These are phyloP conservation scores for Meda fulgida DNA, from an alignment of 2,797 vertebrate species.

Conservation along the genomic window DNA sequence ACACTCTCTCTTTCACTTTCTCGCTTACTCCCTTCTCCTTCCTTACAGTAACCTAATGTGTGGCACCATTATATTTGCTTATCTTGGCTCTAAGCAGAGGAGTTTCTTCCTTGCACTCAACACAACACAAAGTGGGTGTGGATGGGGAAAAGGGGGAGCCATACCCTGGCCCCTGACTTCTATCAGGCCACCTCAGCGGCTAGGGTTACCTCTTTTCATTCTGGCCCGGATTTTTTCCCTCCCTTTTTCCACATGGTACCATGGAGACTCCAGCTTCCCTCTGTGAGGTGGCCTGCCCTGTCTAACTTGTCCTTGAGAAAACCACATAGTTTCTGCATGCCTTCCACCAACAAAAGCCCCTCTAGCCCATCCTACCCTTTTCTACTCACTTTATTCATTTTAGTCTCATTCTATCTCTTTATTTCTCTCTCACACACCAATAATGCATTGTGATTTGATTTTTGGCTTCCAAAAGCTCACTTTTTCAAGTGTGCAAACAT, in stretches of 20 bases:
- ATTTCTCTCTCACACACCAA: slow-evolving; percentile 13
- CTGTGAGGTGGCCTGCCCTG: slow-evolving; percentile 53
- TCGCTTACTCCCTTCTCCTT: slow-evolving; percentile 41
- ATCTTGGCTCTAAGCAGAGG: slow-evolving; percentile 57
- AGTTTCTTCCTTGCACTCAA: slow-evolving; percentile 58
- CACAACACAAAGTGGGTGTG: slow-evolving; percentile 57
- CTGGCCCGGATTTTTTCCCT: slow-evolving; percentile 60
- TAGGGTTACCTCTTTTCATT: slow-evolving; percentile 74
- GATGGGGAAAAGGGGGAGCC: slow-evolving; percentile 54
- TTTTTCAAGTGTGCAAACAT: slow-evolving; percentile 69
- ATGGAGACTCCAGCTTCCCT: slow-evolving; percentile 70
- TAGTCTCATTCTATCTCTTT: not conserved
- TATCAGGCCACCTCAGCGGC: slow-evolving; percentile 73
- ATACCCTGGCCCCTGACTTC: slow-evolving; percentile 55
- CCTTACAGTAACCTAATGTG: slow-evolving; percentile 61
- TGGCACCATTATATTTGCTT: slow-evolving; percentile 64
- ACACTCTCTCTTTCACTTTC: slow-evolving; percentile 52
- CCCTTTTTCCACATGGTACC: slow-evolving; percentile 63
- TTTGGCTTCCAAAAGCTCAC: slow-evolving; percentile 57
- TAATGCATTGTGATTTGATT: slow-evolving; percentile 52
- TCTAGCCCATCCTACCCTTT: slow-evolving; percentile 45
- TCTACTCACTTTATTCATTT: slow-evolving; percentile 6
- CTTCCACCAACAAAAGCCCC: slow-evolving; percentile 63
- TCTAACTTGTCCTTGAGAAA: slow-evolving; percentile 72
- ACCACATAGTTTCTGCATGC: slow-evolving; percentile 67